Base-by-base conservation (phyloP, 2,113 vertebrate species). In the Pseudolaguvia tuberculata region DNA sequence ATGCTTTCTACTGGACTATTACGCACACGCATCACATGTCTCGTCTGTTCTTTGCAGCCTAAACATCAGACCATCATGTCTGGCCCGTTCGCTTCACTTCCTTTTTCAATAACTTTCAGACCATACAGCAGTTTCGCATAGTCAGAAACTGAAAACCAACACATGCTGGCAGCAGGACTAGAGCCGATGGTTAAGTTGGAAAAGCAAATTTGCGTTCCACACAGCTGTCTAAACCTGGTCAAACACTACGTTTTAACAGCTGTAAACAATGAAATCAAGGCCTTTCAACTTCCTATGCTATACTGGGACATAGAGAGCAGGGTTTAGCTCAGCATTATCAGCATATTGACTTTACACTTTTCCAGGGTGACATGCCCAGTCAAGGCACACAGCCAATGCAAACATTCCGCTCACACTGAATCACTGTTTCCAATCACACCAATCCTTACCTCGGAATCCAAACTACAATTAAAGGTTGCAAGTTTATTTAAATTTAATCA, bases 281-380 rank as follows among this genome's bases (percentile, higher is more conserved):
- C 63, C n/a, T 25, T 52, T 70, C 45, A 56, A 63, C 29, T 52
- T 48, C n/a, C 52, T 31, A 67, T 59, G 45, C 21, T 78, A 48
- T 65, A 61, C 45, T 67, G 73, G 25, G 70, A 48, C 55, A 31
- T 61, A 55, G 52, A 27, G 57, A 59, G 20, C 50, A 47, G 56
- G 67, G 47, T 75, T 72, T 56, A 71, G 48, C 72, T 67, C 53
- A 75, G 61, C 72, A 72, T 14, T 61, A 31, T 66, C 67, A 48
- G 20, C 66, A 62, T 71, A 70, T 68, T 80, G 79, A 77, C 76
- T 48, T 78, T 56, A 66, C 35, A 21, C 72, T 78, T 81, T 72
- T 78, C 57, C 67, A 78, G 73, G 70, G 66, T 78, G 72, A 81
- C 76, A 78, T 29, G 61, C 72, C 79, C 73, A 75, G 56, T 56